Evolutionary conservation across 2,888 invertebrate species (phyloP).

Genomic region (Pimpla rufipes): DNA sequence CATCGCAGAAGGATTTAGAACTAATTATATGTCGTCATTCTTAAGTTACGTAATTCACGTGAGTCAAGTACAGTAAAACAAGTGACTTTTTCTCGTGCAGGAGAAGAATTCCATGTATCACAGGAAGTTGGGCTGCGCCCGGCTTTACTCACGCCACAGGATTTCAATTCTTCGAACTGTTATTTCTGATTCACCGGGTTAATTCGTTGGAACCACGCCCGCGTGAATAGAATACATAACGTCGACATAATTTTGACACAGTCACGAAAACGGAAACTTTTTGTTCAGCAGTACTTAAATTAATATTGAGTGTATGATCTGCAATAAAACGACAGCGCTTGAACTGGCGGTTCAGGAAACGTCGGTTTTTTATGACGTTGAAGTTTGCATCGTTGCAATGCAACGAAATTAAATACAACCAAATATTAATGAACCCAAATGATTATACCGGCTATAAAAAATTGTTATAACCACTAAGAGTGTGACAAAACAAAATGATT

Average conservation of each 20-base stretch:
- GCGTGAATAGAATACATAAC: conserved; percentile 4
- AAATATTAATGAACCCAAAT: too few relatives aligned
- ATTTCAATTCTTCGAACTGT: conserved; percentile 27
- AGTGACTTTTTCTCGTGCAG: conserved; percentile 3
- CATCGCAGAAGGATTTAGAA: conserved; percentile 13
- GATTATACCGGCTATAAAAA: too few relatives aligned
- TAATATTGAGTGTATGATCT: too few relatives aligned
- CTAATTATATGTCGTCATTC: conserved; percentile 22
- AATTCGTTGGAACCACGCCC: conserved; percentile 18
- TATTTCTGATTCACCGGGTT: conserved; percentile 43
- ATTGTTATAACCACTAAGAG: too few relatives aligned
- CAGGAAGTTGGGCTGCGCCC: conserved; percentile 51
- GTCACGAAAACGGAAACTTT: not conserved
- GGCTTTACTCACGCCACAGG: not conserved
- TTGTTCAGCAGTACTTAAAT: too few relatives aligned
- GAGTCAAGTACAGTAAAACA: conserved; percentile 24
- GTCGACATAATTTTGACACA: conserved; percentile 6
- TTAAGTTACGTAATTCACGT: conserved; percentile 28
- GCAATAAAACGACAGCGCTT: too few relatives aligned
- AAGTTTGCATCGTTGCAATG: too few relatives aligned
- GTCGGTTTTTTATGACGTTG: too few relatives aligned
- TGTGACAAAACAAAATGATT: too few relatives aligned
- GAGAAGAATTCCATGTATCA: conserved; percentile 29
- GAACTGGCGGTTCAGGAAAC: too few relatives aligned
- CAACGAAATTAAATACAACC: too few relatives aligned